These are phyloP conservation scores for Plectropomus leopardus DNA, from an alignment of 2,113 vertebrate species.

Conservation along the genomic window DNA sequence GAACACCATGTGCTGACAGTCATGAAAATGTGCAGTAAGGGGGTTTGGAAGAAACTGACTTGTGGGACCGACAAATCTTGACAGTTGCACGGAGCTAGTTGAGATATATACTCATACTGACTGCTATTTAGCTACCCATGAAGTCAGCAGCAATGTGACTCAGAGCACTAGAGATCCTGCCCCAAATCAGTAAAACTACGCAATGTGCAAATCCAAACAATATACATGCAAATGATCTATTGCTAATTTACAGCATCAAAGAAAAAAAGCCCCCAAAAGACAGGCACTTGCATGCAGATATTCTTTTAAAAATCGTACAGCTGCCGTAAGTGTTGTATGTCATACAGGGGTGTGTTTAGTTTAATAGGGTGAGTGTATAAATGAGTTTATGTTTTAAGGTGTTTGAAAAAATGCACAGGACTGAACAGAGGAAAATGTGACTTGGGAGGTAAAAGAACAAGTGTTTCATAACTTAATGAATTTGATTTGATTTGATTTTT, in stretches of 20 bases:
- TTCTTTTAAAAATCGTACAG: neutral
- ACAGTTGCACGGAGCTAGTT: neutral
- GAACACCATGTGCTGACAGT: neutral
- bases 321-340: neutral
- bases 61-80: constrained; percentile 11
- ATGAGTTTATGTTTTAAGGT: neutral
- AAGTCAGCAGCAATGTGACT: neutral
- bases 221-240: constrained; percentile 9
- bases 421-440: constrained; percentile 56
- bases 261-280: neutral
- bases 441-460: constrained; percentile 64
- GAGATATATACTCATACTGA: neutral
- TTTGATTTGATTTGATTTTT: constrained; percentile 66
- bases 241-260: neutral
- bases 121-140: neutral
- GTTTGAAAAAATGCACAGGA: constrained; percentile 34
- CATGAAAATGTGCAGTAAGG: constrained; percentile 8
- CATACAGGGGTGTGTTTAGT: neutral
- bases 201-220: constrained; percentile 9
- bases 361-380: constrained; percentile 6
- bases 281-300: neutral
- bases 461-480: constrained; percentile 78
- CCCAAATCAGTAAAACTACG: constrained; percentile 8
- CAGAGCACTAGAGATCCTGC: neutral
- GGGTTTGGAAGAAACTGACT: neutral